A percentile compares a stretch with the other conserved stretches of the same genome.
Evolutionary conservation across 2,888 invertebrate genomes (phyloP).

Genomic region (Sinopyrophorus schimmeli): DNA sequence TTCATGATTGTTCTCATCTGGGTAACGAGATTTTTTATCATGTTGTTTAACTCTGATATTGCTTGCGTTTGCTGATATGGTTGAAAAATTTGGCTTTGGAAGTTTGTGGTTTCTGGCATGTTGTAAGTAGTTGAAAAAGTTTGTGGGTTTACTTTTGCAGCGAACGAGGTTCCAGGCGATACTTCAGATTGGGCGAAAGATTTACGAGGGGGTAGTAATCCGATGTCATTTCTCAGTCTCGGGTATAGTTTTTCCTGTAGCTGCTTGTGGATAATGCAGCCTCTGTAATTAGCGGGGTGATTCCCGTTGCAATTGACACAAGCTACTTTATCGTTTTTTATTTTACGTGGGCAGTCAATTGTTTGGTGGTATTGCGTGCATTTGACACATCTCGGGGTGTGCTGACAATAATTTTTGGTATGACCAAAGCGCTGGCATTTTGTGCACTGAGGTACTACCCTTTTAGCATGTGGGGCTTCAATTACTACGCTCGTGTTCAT

Average conservation of each 20-base stretch:
- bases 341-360: conserved; percentile 10
- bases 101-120: neutral
- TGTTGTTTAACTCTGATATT: conserved; percentile 5
- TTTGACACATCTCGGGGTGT: conserved; percentile 12
- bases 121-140: neutral
- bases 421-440: conserved; percentile 17
- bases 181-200: neutral
- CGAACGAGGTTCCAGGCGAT: neutral
- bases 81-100: neutral
- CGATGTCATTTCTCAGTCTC: neutral
- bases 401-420: conserved; percentile 10
- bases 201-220: conserved; percentile 1
- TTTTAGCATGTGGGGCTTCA: conserved; percentile 7
- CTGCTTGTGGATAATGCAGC: conserved; percentile 4
- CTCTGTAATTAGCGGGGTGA: conserved; percentile 1
- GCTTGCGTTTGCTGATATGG: neutral
- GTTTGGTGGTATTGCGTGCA: conserved; percentile 12
- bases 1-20: conserved; percentile 9
- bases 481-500: neutral
- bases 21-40: conserved; percentile 9
- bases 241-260: conserved; percentile 3
- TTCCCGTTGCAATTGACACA: conserved; percentile 18
- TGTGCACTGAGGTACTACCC: conserved; percentile 13
- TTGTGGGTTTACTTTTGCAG: conserved; percentile 3
- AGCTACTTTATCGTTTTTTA: conserved; percentile 1